Evolutionary conservation across 2,888 invertebrate genomes (phyloP), one percentile per base, ranked within the genome.

Genomic region (Lochmaea crataegi): DNA sequence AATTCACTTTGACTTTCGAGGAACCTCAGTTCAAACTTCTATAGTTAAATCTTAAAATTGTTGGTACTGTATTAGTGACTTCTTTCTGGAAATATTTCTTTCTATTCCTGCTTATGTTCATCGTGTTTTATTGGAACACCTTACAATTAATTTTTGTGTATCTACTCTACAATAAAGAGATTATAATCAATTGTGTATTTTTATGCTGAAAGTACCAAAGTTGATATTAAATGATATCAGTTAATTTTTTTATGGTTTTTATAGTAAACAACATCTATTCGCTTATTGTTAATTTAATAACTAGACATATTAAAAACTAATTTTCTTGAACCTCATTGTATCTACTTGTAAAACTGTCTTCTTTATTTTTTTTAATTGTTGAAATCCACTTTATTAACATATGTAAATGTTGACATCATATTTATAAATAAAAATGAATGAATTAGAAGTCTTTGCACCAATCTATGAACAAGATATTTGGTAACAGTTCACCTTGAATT

Each of bases 401-500:
- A 18, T 60, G 32, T 68, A 14, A 58, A 22, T 32, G 42, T 56
- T 68, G 64, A 41, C 60, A 66, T 75, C 75, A 75, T 63, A 26
- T 63, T 66, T 73, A 73, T 69, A 73, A 73, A 73, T 65, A 72
- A 61, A 57, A 38, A 41, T 63, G 18, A 38, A 42, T 60, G 68
- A 71, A 48, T 51, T 61, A 58, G 51, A 53, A 61, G 68, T 71
- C 71, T 68, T 60, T 65, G 64, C 56, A 67, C 68, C 51, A 48
- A 61, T 56, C 41, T 60, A 60, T 73, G 57, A n/a, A 58, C 68
- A 56, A 68, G 69, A 45, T 65, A 68, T 75, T 68, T 67, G 41
- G 72, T 72, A 73, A 73, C 65, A 32, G 73, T 72, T 76, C 58
- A 69, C 76, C 74, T 76, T 72, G 74, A 68, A 72, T 71, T 65